Evolutionary conservation across 2,113 vertebrate genomes (phyloP), one percentile per base, ranked within the genome.

Genomic region (Elachura formosa): DNA sequence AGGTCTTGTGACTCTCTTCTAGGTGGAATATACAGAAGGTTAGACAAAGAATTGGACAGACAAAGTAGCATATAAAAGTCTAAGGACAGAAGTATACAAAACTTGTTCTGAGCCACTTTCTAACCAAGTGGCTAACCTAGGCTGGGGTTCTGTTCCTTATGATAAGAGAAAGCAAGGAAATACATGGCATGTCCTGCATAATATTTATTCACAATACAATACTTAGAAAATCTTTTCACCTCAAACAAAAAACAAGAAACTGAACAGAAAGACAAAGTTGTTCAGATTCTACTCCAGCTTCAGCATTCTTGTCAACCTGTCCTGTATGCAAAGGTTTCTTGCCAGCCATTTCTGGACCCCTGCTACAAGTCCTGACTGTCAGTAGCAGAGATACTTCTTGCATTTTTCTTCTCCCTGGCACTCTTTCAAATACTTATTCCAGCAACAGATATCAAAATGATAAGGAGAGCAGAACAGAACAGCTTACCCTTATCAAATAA

Each of bases 51-150:
- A 8, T 5, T 10, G 23, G 43, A 45, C 17, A 87, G 56, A 63
- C 0, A 0, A 91, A 84, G n/a, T 34, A 78, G 26, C 5, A 3
- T 14, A 13, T 8, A 17, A 10, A 33, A 68, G 33, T 21, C 33
- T 26, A 87, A 69, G 55, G 5, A 43, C 7, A 75, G 18, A 23
- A 45, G 31, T 8, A 59, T 0, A 3, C 8, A 46, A 51, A 84
- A 74, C n/a, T 78, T 67, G 5, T 52, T 78, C 38, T 3, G 2
- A 80, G 68, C 29, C 17, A 48, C 34, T 46, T 71, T n/a, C 34
- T 71, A 80, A 58, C 11, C 31, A 46, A 89, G 45, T 46, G 46
- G 25, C 20, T 69, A 83, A 46, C 17, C 14, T 40, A 68, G 46
- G 38, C 48, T 23, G 48, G 33, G 26, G 10, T 54, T 58, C 45